These are phyloP conservation scores for Australoheros facetus DNA, from an alignment of 2,797 vertebrate genomes.

Conservation along the genomic window DNA sequence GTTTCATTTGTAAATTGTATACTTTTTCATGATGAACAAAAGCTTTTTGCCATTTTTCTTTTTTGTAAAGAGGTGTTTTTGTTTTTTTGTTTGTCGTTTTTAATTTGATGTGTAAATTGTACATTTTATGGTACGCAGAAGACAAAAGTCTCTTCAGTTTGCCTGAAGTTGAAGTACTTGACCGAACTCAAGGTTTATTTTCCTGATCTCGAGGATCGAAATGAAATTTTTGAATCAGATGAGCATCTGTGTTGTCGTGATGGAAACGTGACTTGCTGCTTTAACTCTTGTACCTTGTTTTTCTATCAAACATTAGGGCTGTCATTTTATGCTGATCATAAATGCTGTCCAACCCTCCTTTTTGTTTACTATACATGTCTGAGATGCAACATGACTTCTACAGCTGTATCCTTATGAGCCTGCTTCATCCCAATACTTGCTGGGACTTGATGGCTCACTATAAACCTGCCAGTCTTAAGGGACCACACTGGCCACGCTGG, in stretches of 20 bases:
- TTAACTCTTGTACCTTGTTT: conserved; percentile 73
- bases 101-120: conserved; percentile 74
- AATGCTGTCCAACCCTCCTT: conserved; percentile 55
- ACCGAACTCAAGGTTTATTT: conserved; percentile 65
- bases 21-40: conserved; percentile 31
- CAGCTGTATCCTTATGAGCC: conserved; percentile 37
- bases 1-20: conserved; percentile 80
- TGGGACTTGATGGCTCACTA: conserved; percentile 15
- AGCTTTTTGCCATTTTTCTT: conserved; percentile 29
- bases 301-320: conserved; percentile 74
- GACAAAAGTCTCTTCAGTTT: conserved; percentile 63
- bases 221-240: conserved; percentile 70
- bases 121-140: conserved; percentile 76
- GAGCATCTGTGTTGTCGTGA: conserved; percentile 76
- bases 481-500: conserved; percentile 38
- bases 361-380: conserved; percentile 47
- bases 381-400: conserved; percentile 38
- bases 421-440: conserved; percentile 30
- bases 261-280: conserved; percentile 80
- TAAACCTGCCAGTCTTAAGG: conserved; percentile 43
- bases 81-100: conserved; percentile 29
- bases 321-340: conserved; percentile 71
- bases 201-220: conserved; percentile 66
- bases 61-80: conserved; percentile 45
- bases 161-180: conserved; percentile 75